Evolutionary conservation across 2,888 invertebrate species (phyloP).

Genomic region (Blastobasis adustella): DNA sequence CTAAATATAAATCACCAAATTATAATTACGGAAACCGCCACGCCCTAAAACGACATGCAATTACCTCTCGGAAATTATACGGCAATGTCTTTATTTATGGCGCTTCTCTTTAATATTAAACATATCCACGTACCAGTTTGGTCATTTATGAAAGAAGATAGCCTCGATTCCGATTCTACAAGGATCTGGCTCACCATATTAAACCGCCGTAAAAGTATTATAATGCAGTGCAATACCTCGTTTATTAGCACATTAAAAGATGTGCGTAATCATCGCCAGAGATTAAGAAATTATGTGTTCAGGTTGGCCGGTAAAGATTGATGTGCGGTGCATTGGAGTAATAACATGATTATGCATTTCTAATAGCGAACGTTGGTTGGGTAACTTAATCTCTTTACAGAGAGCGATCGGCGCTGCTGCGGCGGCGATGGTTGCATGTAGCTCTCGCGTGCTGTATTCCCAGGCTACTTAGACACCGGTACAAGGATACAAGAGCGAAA

Average conservation of each 20-base stretch:
- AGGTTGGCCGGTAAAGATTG: background rate
- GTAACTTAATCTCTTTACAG: background rate
- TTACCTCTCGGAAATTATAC: constrained; percentile 61
- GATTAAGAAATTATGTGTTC: background rate
- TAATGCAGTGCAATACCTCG: background rate
- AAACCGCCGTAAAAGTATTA: background rate
- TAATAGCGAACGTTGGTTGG: background rate
- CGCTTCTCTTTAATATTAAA: constrained; percentile 50
- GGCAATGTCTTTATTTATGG: constrained; percentile 56
- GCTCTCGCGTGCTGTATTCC: constrained; percentile 29
- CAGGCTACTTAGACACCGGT: constrained; percentile 46
- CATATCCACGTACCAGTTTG: constrained; percentile 22
- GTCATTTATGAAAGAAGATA: constrained; percentile 47
- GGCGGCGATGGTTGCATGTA: background rate
- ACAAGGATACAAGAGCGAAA: constrained; percentile 50
- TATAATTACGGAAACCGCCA: constrained; percentile 56
- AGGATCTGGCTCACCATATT: constrained; percentile 6
- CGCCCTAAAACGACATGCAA: constrained; percentile 62
- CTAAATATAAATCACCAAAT: constrained; percentile 61
- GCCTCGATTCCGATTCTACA: constrained; percentile 44
- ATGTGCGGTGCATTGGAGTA: background rate
- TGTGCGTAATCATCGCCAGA: background rate
- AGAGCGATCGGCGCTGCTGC: background rate
- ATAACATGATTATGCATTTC: background rate
- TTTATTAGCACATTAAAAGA: background rate